Conservation (phyloP, 2,113 vertebrate genomes). For the Nibea albiflora region DNA sequence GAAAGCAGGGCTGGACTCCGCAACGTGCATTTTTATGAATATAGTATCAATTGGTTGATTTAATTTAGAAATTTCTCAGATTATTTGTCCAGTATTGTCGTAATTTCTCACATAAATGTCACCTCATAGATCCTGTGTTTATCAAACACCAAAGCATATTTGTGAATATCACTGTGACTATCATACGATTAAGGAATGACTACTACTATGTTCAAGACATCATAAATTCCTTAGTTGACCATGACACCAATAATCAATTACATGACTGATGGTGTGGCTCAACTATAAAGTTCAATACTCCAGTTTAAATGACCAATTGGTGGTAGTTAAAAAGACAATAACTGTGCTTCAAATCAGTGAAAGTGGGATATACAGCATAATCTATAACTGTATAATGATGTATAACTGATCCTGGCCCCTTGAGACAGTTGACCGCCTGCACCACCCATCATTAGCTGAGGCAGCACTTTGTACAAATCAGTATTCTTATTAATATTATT, state of each 20-base stretch:
- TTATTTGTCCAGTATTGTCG: neutral
- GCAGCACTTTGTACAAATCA: neutral
- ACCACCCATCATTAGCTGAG: neutral
- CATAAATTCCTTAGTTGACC: neutral
- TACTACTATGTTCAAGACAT: neutral
- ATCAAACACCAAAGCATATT: constrained; percentile 5
- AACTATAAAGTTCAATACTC: neutral
- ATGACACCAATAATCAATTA: neutral
- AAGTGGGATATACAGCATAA: neutral
- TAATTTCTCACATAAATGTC: neutral
- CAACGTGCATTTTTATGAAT: neutral
- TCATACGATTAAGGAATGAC: neutral
- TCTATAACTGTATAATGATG: neutral
- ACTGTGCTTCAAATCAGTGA: constrained; percentile 12
- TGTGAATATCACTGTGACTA: neutral
- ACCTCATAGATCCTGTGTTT: neutral
- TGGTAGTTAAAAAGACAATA: constrained; percentile 11
- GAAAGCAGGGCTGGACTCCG: neutral
- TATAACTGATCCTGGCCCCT: neutral
- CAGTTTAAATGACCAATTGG: constrained; percentile 11
- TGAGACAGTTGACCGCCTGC: neutral
- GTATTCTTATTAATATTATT: neutral
- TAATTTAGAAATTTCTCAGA: neutral
- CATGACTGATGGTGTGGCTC: neutral
- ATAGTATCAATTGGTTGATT: neutral